Evolutionary conservation across 2,113 vertebrate genomes (phyloP).

Genomic region (Hippocampus abdominalis): DNA sequence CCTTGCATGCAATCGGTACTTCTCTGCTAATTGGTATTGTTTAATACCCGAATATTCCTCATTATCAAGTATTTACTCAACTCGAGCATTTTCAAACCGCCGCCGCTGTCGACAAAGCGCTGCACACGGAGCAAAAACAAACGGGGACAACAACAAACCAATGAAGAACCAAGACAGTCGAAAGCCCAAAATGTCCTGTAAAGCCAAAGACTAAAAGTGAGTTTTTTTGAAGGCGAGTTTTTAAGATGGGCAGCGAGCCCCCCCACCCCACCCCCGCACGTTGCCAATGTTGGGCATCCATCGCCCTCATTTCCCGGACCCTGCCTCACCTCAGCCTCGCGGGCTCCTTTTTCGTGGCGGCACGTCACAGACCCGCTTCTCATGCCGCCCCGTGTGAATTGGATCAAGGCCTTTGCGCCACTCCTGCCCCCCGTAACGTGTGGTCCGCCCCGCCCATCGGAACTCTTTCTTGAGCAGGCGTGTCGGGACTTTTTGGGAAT

Average conservation of each 20-base stretch:
- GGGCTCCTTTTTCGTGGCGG: slow-evolving; percentile 2
- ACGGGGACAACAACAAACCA: no score
- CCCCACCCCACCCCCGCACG: not conserved
- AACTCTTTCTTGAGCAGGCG: not conserved
- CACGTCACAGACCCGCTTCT: not conserved
- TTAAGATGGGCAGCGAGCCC: no score
- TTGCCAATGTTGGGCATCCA: slow-evolving; percentile 1
- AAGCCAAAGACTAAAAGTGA: no score
- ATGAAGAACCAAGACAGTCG: no score
- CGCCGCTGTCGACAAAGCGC: no score
- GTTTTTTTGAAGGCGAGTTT: not conserved
- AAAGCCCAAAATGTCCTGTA: no score
- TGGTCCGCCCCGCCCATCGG: not conserved
- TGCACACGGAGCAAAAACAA: no score
- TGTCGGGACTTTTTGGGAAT: slow-evolving; percentile 11
- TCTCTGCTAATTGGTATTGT: not conserved
- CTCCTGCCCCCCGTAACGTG: no score
- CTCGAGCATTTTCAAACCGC: no score
- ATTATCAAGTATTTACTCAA: no score
- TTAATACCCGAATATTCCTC: not conserved
- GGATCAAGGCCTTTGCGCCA: not conserved
- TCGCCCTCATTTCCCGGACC: slow-evolving; percentile 8
- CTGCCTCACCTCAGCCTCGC: not conserved
- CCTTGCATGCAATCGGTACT: not conserved
- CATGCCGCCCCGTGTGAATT: not conserved